Conservation (phyloP, 2,888 invertebrate genomes). For the Troides oblongomaculatus region DNA sequence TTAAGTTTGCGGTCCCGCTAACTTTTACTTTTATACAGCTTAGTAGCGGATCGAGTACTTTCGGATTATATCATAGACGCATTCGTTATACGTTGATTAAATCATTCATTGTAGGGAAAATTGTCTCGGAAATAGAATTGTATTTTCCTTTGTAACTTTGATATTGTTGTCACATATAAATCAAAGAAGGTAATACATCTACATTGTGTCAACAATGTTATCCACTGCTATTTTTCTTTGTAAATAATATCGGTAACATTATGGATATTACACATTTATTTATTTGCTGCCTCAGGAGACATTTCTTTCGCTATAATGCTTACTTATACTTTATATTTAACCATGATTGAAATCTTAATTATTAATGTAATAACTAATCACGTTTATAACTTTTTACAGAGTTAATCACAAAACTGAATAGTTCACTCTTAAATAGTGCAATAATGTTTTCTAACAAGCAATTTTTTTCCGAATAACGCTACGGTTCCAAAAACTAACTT, state of each 20-base stretch:
- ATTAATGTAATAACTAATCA: no score
- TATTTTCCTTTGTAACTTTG: conserved; percentile 8
- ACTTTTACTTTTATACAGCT: conserved; percentile 18
- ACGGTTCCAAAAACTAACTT: no score
- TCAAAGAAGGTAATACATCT: conserved; percentile 17
- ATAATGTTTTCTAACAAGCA: no score
- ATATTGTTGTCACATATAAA: conserved; percentile 18
- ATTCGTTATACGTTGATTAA: conserved; percentile 15
- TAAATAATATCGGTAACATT: conserved; percentile 12
- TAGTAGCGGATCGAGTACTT: conserved; percentile 8
- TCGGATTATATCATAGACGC: conserved; percentile 5
- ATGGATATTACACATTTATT: neutral
- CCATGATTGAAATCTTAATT: no score
- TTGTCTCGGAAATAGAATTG: conserved; percentile 12
- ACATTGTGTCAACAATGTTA: conserved; percentile 12
- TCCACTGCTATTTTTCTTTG: conserved; percentile 17
- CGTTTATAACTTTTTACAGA: no score
- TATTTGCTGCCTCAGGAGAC: neutral
- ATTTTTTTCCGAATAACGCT: no score
- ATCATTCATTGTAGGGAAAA: conserved; percentile 10
- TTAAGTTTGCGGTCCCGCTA: conserved; percentile 21
- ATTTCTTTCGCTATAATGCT: no score
- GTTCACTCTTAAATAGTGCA: no score
- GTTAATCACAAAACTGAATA: no score
- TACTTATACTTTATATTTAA: neutral